Percentiles rank a stretch among this genome's conserved stretches.
These are phyloP conservation scores for Catocala sponsa DNA, from an alignment of 2,888 invertebrate genomes.

Conservation along the genomic window DNA sequence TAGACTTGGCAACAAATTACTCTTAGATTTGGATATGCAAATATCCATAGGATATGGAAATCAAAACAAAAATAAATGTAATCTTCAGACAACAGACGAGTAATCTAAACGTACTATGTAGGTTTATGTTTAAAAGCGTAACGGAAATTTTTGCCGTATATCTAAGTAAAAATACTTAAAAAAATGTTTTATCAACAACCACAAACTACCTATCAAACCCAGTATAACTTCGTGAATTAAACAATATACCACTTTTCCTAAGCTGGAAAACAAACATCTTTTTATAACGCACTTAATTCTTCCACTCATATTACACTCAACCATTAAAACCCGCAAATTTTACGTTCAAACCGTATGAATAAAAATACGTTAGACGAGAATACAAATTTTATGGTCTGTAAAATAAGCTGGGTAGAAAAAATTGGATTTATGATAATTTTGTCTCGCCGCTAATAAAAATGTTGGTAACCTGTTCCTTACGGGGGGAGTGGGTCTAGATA, in stretches of 20 bases:
- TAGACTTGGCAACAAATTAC: no score
- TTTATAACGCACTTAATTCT: conserved; percentile 38
- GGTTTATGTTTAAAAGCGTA: no score
- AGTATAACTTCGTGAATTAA: neutral
- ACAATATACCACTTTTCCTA: conserved; percentile 2
- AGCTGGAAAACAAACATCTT: conserved; percentile 38
- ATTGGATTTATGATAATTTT: conserved; percentile 53
- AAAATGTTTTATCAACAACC: no score
- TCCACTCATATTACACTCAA: conserved; percentile 30
- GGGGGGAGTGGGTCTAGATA: conserved; percentile 9
- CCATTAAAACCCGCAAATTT: conserved; percentile 54
- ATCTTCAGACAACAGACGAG: no score
- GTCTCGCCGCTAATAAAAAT: conserved; percentile 46
- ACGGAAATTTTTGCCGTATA: no score
- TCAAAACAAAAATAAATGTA: no score
- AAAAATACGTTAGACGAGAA: conserved; percentile 53
- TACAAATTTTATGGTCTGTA: conserved; percentile 58
- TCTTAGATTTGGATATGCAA: no score
- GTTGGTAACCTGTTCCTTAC: conserved; percentile 36
- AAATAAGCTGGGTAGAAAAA: conserved; percentile 52
- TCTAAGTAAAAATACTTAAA: no score
- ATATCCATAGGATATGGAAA: no score
- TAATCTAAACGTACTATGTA: no score
- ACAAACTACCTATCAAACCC: no score
- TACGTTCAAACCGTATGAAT: conserved; percentile 52